Base-by-base conservation (phyloP, 2,888 invertebrate genomes). In the Rotaria sp. region DNA sequence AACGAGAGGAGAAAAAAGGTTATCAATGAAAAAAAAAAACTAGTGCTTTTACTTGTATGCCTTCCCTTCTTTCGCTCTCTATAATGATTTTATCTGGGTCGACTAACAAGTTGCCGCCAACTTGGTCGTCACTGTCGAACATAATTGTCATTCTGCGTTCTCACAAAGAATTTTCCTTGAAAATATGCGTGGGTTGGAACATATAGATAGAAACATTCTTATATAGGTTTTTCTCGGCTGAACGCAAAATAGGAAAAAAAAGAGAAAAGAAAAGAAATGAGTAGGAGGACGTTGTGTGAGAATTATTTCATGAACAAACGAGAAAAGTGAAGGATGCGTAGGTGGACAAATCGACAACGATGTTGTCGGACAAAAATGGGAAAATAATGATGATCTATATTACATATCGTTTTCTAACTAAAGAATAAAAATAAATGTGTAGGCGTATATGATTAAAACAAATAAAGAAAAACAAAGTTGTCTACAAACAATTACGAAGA, bases 71-170 rank as follows among this genome's bases (percentile, higher is more conserved):
- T 67, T 35, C 67, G 67, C 67, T 67, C 35, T 5, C 3, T 67
- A 35, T 35, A 35, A 67, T 21, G 30, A 21, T 67, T 67, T 30
- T 67, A 67, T 67, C 35, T 67, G 67, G 67, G 5, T 67, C 67
- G 67, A 67, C 67, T 38, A 35, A 38, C 67, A 67, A 67, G 67
- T 67, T 67, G 67, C 35, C 67, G 67, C 67, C 67, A 35, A 67
- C 67, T 67, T 67, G 21, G 67, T 35, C 67, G 67, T 67, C 18
- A 67, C 35, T 67, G 35, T 35, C 21, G 67, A 38, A 67, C 67
- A 21, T 67, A 67, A 67, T 67, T 67, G 67, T 67, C 67, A 67
- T 67, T 67, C 67, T 18, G 21, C 67, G 35, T 67, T 67, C 67
- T 35, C 35, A 67, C 67, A 35, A 67, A 67, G 67, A 67, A 35